Percentiles rank a stretch among this genome's conserved stretches.
Conservation (phyloP, 2,113 vertebrate genomes). For the Hiodon alosoides region DNA sequence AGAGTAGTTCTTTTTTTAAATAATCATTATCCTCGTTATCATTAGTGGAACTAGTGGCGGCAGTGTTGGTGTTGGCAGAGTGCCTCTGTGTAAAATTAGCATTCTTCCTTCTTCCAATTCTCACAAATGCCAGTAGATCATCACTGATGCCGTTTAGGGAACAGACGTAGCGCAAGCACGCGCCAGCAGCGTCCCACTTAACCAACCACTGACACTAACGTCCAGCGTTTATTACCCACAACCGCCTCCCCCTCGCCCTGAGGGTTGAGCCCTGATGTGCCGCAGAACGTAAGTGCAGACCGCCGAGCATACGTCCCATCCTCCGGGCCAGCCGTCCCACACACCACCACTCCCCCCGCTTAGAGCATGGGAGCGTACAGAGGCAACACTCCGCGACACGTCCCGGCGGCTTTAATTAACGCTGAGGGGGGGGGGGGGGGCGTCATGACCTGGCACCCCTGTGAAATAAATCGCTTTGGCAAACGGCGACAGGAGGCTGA, state of each 20-base stretch:
- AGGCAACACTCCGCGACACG: neutral
- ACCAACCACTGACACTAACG: too few species aligned
- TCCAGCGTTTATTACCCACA: neutral
- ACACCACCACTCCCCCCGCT: neutral
- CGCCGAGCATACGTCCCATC: neutral
- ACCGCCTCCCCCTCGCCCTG: neutral
- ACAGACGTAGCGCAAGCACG: neutral
- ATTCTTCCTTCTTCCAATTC: too few species aligned
- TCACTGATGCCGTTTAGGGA: neutral
- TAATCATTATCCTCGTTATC: too few species aligned
- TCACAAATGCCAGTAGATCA: too few species aligned
- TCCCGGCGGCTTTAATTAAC: neutral
- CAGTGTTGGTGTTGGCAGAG: too few species aligned
- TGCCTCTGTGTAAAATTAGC: too few species aligned
- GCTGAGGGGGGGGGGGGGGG: neutral
- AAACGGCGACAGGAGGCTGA: constrained; percentile 11
- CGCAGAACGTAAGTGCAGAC: neutral
- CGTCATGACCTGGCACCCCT: neutral
- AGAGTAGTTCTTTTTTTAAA: too few species aligned
- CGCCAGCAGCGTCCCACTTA: too few species aligned
- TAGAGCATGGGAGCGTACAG: neutral
- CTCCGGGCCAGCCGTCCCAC: neutral
- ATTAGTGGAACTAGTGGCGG: too few species aligned
- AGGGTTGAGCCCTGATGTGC: neutral
- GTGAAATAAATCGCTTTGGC: constrained; percentile 7